Evolutionary conservation across 37 sponge, comb jelly and placozoan genomes (phyloP).

Genomic region (Sycon ciliatum): DNA sequence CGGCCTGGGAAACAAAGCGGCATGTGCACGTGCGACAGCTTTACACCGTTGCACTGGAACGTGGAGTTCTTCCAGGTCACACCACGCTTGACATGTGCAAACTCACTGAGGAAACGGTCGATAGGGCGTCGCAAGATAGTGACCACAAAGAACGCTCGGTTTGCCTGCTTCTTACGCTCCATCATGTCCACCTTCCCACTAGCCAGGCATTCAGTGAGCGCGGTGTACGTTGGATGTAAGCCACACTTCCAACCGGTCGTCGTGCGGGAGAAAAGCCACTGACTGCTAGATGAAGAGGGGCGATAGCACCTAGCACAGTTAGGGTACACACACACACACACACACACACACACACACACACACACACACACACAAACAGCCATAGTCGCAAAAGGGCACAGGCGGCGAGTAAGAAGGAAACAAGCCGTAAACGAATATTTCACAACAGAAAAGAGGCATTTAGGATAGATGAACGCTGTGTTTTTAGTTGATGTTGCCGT

Average conservation of each 20-base stretch:
- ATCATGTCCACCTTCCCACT: too few species aligned
- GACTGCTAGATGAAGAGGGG: constrained; percentile 14
- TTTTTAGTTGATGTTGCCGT: too few species aligned
- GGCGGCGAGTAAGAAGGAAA: too few species aligned
- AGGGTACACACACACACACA: too few species aligned
- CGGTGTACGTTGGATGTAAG: constrained; percentile 60
- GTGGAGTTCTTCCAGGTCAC: constrained; percentile 41
- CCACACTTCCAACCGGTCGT: constrained; percentile 80
- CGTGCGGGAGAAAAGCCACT: constrained; percentile 69
- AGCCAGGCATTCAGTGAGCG: constrained; percentile 51
- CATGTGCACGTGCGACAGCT: constrained; percentile 17
- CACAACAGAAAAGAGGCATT: too few species aligned
- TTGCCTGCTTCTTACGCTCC: background rate
- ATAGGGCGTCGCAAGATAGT: constrained; percentile 69
- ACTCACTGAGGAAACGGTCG: constrained; percentile 70
- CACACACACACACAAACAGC: too few species aligned
- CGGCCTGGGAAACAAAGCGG: constrained; percentile 59
- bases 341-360: too few species aligned
- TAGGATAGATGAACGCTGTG: too few species aligned
- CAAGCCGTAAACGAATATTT: too few species aligned
- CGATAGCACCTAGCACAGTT: constrained; percentile 28
- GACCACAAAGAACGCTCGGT: constrained; percentile 27
- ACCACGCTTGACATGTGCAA: constrained; percentile 59
- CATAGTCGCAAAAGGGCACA: too few species aligned
- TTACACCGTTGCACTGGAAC: constrained; percentile 28